Evolutionary conservation across 1,140 invertebrate species (phyloP).

Genomic region (Grapholita molesta): DNA sequence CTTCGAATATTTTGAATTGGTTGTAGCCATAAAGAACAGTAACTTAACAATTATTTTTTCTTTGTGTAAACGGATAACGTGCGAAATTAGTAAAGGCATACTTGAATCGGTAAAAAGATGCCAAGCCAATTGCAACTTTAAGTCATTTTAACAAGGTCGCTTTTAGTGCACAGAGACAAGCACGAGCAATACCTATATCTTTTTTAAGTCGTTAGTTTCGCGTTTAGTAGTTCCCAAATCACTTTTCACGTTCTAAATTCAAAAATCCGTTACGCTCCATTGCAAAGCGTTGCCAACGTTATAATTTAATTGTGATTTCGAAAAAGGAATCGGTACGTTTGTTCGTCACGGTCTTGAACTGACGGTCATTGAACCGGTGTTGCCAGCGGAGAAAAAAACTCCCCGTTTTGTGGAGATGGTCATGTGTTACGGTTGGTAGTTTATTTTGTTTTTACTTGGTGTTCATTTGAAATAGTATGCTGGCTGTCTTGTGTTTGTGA

Average conservation of each 20-base stretch:
- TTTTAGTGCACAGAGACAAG: not conserved
- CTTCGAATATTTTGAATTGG: not conserved
- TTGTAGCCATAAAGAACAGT: not conserved
- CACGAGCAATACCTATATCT: not conserved
- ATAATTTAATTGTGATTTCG: slow-evolving; percentile 18
- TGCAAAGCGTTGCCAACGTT: slow-evolving; percentile 13
- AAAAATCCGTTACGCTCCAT: not conserved
- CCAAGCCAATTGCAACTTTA: not conserved
- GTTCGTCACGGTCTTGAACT: slow-evolving; percentile 6
- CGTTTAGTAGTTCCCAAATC: not conserved
- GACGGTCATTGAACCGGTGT: not conserved
- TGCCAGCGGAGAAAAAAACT: not conserved
- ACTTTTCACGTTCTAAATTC: not conserved
- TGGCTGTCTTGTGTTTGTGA: too few species aligned
- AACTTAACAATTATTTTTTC: not conserved
- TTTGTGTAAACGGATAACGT: not conserved
- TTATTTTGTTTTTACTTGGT: not conserved
- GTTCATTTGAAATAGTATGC: not conserved
- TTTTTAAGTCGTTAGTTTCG: not conserved
- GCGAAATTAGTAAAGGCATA: not conserved
- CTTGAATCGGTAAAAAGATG: not conserved
- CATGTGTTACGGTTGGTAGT: not conserved
- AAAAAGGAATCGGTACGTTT: slow-evolving; percentile 15
- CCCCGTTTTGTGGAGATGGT: not conserved
- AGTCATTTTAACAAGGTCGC: not conserved